A percentile compares a stretch with the other conserved stretches of the same genome.
Conservation (phyloP, 2,113 vertebrate genomes). For the Anoura caudifer region DNA sequence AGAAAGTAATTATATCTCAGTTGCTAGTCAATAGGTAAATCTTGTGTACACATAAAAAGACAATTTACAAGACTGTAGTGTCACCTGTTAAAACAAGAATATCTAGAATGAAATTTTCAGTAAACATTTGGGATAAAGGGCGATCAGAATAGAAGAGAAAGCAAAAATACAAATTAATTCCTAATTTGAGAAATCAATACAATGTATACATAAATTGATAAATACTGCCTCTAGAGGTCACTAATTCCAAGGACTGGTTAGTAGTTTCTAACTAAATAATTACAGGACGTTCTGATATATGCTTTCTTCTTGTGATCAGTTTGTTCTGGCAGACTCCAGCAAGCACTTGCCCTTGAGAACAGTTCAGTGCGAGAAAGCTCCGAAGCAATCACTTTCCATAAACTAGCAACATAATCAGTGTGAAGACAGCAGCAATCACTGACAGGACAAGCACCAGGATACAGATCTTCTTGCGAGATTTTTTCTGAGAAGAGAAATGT, state of each 20-base stretch:
- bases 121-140: constrained; percentile 73
- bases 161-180: constrained; percentile 76
- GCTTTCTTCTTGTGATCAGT: constrained; percentile 74
- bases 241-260: constrained; percentile 82
- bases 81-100: constrained; percentile 73
- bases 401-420: constrained; percentile 83
- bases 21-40: constrained; percentile 67
- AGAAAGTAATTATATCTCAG: constrained; percentile 68
- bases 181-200: constrained; percentile 78
- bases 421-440: constrained; percentile 82
- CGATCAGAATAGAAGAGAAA: constrained; percentile 78
- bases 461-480: constrained; percentile 98
- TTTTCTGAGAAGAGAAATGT: constrained; percentile 86
- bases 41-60: constrained; percentile 66
- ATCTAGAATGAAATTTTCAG: constrained; percentile 68
- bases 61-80: constrained; percentile 73
- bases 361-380: constrained; percentile 48
- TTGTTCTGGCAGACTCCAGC: constrained; percentile 71
- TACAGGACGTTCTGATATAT: constrained; percentile 77
- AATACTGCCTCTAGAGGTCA: constrained; percentile 80
- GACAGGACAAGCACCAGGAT: constrained; percentile 89
- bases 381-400: constrained; percentile 70
- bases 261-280: constrained; percentile 82
- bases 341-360: constrained; percentile 63
- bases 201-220: constrained; percentile 79